A percentile compares a stretch with the other conserved stretches of the same genome.
Evolutionary conservation across 2,888 invertebrate genomes (phyloP).

Genomic region (Melieria omissa): DNA sequence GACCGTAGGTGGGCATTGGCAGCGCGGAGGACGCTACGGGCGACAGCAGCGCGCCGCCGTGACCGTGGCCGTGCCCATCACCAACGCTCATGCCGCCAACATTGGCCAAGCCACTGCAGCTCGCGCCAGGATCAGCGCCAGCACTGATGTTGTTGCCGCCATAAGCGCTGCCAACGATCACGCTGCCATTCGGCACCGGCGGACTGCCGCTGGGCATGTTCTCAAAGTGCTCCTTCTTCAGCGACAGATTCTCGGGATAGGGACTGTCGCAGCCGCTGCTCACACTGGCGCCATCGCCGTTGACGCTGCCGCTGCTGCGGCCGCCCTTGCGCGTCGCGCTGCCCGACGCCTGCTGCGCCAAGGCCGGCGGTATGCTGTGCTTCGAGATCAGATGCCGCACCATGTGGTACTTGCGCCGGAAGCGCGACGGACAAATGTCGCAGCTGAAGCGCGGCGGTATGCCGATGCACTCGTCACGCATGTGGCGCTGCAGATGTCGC

Average conservation of each 20-base stretch:
- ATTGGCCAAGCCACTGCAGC: background rate
- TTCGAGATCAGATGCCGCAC: conserved; percentile 67
- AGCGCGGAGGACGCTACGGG: conserved; percentile 3
- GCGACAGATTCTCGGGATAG: conserved; percentile 62
- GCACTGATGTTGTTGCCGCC: conserved; percentile 33
- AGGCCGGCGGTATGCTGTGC: conserved; percentile 62
- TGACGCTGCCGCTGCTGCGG: conserved; percentile 38
- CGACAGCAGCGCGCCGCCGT: too few species aligned
- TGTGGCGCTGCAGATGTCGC: conserved; percentile 72
- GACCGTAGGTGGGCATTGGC: conserved; percentile 57
- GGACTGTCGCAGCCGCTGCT: conserved; percentile 56
- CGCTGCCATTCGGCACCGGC: conserved; percentile 29
- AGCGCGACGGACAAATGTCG: conserved; percentile 67
- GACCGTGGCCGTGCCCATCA: background rate
- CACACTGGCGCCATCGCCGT: conserved; percentile 42
- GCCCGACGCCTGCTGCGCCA: conserved; percentile 58
- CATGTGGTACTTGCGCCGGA: conserved; percentile 69
- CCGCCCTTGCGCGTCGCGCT: conserved; percentile 60
- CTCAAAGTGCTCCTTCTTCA: conserved; percentile 54
- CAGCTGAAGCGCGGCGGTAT: conserved; percentile 69
- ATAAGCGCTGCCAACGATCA: conserved; percentile 21
- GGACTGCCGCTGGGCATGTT: background rate
- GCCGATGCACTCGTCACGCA: conserved; percentile 69
- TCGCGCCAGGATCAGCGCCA: conserved; percentile 23
- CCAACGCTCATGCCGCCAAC: conserved; percentile 27